Evolutionary conservation across 1,140 invertebrate genomes (phyloP).

Genomic region (Megathymus violae): DNA sequence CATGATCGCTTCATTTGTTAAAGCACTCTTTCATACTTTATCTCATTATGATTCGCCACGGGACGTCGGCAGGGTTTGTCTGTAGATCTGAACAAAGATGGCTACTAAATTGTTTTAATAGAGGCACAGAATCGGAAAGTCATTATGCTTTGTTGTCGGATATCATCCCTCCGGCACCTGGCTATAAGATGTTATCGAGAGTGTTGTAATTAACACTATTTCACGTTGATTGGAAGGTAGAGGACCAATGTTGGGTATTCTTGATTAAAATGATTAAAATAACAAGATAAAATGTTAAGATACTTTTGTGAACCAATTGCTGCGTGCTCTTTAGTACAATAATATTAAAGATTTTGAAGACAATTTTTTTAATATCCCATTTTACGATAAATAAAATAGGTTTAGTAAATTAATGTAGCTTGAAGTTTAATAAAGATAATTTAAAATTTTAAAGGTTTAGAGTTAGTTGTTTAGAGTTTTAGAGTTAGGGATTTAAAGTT

Average conservation of each 20-base stretch:
- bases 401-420: no score
- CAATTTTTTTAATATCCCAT: no score
- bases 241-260: not conserved
- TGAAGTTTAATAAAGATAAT: no score
- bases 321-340: not conserved
- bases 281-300: not conserved
- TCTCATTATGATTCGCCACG: constrained; percentile 75
- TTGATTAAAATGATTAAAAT: constrained; percentile 19
- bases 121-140: constrained; percentile 62
- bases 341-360: no score
- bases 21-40: constrained; percentile 59
- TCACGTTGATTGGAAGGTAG: constrained; percentile 20
- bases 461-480: no score
- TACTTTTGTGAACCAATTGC: constrained; percentile 1
- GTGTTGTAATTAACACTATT: constrained; percentile 66
- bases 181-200: constrained; percentile 63
- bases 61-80: constrained; percentile 64
- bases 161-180: constrained; percentile 64
- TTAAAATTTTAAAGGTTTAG: no score
- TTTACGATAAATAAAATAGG: no score
- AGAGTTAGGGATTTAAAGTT: no score
- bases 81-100: constrained; percentile 63
- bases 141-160: constrained; percentile 68
- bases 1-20: constrained; percentile 78
- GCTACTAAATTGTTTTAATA: constrained; percentile 80